These are phyloP conservation scores for Psittacula echo DNA, from an alignment of 2,797 vertebrate genomes.

Conservation along the genomic window DNA sequence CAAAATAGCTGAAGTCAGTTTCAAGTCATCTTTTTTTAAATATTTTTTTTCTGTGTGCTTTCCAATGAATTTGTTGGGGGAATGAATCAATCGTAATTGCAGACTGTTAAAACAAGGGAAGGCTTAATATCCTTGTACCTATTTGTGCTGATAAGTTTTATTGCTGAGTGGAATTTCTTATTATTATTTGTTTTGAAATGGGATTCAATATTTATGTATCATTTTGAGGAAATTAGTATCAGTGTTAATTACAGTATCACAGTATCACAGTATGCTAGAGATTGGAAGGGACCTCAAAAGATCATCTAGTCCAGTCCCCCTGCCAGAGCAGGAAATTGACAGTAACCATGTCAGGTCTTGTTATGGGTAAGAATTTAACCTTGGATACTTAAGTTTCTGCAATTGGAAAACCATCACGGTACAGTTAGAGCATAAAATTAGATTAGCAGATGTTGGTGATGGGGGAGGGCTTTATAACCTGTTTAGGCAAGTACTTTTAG, in stretches of 20 bases:
- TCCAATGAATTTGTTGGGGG: background rate
- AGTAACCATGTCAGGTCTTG: background rate
- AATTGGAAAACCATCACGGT: background rate
- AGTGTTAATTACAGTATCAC: background rate
- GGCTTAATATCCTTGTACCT: background rate
- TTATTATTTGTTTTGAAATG: background rate
- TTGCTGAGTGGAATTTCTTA: background rate
- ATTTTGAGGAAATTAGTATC: slow-evolving; percentile 15
- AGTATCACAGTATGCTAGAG: too few species aligned
- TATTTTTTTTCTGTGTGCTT: background rate
- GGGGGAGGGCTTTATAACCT: background rate
- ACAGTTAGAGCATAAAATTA: background rate
- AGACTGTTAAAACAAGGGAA: background rate
- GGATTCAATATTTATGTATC: background rate
- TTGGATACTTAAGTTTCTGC: background rate
- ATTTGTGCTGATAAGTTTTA: background rate
- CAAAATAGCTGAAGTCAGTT: background rate
- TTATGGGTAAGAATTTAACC: background rate
- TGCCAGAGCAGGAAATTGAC: background rate
- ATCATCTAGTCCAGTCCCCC: too few species aligned
- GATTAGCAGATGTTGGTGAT: background rate
- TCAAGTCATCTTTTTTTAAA: background rate
- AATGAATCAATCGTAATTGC: slow-evolving; percentile 5
- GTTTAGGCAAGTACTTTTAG: background rate
- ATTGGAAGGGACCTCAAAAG: too few species aligned